These are phyloP conservation scores for Pammene aurita DNA, from an alignment of 2,888 invertebrate genomes.

Conservation along the genomic window DNA sequence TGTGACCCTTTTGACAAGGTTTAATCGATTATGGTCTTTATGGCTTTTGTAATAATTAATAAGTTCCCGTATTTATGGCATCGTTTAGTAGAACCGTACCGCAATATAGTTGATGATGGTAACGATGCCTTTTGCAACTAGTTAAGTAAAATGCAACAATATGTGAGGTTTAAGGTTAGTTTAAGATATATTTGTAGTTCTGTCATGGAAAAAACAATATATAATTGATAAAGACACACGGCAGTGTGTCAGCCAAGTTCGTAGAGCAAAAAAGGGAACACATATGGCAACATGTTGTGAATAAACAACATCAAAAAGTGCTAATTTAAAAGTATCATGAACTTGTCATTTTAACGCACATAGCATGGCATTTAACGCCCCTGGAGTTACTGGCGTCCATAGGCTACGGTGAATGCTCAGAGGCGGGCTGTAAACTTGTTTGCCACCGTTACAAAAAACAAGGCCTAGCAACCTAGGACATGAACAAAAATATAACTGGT, in stretches of 20 bases:
- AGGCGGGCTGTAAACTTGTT: too few species aligned
- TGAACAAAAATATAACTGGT: too few species aligned
- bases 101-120: not conserved
- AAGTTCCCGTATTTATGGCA: not conserved
- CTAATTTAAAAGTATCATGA: too few species aligned
- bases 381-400: not conserved
- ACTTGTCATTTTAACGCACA: too few species aligned
- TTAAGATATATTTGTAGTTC: not conserved
- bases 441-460: too few species aligned
- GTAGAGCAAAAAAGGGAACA: too few species aligned
- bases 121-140: conserved; percentile 4
- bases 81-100: not conserved
- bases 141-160: not conserved
- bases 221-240: too few species aligned
- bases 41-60: conserved; percentile 2
- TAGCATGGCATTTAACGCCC: too few species aligned
- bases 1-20: not conserved
- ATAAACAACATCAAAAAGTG: too few species aligned
- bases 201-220: not conserved
- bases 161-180: not conserved
- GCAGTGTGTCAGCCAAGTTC: too few species aligned
- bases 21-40: conserved; percentile 15
- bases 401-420: not conserved
- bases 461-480: too few species aligned
- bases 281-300: too few species aligned